Evolutionary conservation across 2,888 invertebrate species (phyloP).

Genomic region (Thymelicus lineola): DNA sequence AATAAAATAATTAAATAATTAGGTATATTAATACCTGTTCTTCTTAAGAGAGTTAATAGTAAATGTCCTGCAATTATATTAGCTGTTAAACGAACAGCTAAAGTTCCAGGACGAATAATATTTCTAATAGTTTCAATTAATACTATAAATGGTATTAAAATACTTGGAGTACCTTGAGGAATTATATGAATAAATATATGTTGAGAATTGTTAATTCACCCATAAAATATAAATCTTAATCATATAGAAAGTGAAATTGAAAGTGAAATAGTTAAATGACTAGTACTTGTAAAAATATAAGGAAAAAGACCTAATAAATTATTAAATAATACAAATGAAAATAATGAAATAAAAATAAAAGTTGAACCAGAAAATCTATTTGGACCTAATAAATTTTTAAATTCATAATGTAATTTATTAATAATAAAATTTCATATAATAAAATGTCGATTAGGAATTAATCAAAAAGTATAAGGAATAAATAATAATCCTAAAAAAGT

Average conservation of each 20-base stretch:
- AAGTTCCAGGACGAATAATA: slow-evolving; percentile 88
- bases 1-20: slow-evolving; percentile 62
- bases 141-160: slow-evolving; percentile 90
- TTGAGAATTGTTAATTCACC: slow-evolving; percentile 86
- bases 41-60: slow-evolving; percentile 86
- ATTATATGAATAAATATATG: slow-evolving; percentile 89
- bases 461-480: slow-evolving; percentile 82
- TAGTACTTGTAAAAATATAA: slow-evolving; percentile 89
- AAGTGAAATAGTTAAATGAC: slow-evolving; percentile 86
- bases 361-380: slow-evolving; percentile 77
- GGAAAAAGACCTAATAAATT: slow-evolving; percentile 88
- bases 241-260: slow-evolving; percentile 86
- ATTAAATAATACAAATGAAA: slow-evolving; percentile 86
- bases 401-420: slow-evolving; percentile 81
- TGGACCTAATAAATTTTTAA: slow-evolving; percentile 82
- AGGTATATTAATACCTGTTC: slow-evolving; percentile 56
- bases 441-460: slow-evolving; percentile 80
- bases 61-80: slow-evolving; percentile 92
- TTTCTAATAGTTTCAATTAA: slow-evolving; percentile 91
- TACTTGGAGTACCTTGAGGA: slow-evolving; percentile 87
- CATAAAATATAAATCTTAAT: slow-evolving; percentile 87
- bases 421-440: slow-evolving; percentile 79
- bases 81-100: slow-evolving; percentile 89
- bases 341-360: slow-evolving; percentile 84
- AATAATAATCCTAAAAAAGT: slow-evolving; percentile 79